A percentile compares a stretch with the other conserved stretches of the same genome.
Conservation (phyloP, 2,888 invertebrate genomes). For the Drosophila colorata region DNA sequence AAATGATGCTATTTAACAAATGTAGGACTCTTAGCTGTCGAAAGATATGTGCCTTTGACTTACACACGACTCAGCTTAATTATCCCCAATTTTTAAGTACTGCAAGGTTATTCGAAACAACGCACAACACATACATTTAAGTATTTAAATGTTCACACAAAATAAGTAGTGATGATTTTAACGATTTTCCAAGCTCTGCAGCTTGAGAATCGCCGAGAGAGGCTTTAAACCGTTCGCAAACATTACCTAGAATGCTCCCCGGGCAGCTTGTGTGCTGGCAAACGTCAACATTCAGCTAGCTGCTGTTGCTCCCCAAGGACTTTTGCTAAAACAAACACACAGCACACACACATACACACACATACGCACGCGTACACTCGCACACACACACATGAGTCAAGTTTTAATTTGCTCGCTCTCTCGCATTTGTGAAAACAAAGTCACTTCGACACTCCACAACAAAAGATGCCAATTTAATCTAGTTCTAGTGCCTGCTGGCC, state of each 20-base stretch:
- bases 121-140: not conserved
- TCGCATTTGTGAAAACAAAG: slow-evolving; percentile 75
- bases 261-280: slow-evolving; percentile 23
- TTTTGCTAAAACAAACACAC: slow-evolving; percentile 33
- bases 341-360: slow-evolving; percentile 13
- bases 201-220: slow-evolving; percentile 13
- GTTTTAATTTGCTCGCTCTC: slow-evolving; percentile 73
- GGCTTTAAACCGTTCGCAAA: slow-evolving; percentile 26
- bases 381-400: slow-evolving; percentile 51
- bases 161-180: not conserved
- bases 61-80: no score
- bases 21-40: not conserved
- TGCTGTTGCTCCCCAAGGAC: slow-evolving; percentile 43
- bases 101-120: not conserved
- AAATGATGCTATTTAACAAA: no score
- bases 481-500: slow-evolving; percentile 81
- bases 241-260: slow-evolving; percentile 21
- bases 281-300: slow-evolving; percentile 32
- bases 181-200: not conserved
- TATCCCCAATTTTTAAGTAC: not conserved
- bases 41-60: no score
- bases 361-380: slow-evolving; percentile 7
- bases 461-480: slow-evolving; percentile 84
- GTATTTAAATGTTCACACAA: not conserved
- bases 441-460: slow-evolving; percentile 71